Evolutionary conservation across 2,797 vertebrate species (phyloP).

Genomic region (Crypturellus tataupa): DNA sequence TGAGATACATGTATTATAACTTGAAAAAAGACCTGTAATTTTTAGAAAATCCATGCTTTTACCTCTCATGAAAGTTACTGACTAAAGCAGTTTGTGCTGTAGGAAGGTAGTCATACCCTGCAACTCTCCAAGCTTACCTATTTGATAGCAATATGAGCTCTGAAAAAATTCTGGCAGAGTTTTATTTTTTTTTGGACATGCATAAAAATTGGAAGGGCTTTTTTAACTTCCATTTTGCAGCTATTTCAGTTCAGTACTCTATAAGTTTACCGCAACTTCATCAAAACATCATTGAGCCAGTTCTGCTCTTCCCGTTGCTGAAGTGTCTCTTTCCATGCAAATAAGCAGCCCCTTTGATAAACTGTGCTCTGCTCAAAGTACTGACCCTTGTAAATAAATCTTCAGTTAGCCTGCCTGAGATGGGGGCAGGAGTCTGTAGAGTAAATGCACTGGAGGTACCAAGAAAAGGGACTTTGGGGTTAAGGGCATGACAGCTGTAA

Average conservation of each 20-base stretch:
- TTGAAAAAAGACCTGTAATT: background rate
- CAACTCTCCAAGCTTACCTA: background rate
- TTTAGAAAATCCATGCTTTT: background rate
- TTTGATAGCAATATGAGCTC: fast-evolving
- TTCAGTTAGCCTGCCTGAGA: background rate
- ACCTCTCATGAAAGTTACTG: background rate
- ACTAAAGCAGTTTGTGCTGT: background rate
- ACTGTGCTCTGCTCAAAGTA: background rate
- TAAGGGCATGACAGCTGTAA: background rate
- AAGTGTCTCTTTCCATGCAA: background rate
- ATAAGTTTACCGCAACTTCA: background rate
- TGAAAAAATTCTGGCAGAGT: background rate
- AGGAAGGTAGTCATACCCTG: background rate
- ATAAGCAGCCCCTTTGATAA: background rate
- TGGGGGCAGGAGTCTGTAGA: background rate
- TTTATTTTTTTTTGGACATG: background rate
- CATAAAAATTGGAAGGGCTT: too few species aligned
- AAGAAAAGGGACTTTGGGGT: background rate
- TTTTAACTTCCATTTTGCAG: too few species aligned
- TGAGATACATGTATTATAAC: background rate
- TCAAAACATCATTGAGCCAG: background rate
- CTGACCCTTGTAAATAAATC: background rate
- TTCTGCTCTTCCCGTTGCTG: background rate
- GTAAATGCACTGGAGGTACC: background rate
- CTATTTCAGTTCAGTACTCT: too few species aligned